Conservation (phyloP, 2,797 vertebrate genomes). For the Silurus aristotelis region DNA sequence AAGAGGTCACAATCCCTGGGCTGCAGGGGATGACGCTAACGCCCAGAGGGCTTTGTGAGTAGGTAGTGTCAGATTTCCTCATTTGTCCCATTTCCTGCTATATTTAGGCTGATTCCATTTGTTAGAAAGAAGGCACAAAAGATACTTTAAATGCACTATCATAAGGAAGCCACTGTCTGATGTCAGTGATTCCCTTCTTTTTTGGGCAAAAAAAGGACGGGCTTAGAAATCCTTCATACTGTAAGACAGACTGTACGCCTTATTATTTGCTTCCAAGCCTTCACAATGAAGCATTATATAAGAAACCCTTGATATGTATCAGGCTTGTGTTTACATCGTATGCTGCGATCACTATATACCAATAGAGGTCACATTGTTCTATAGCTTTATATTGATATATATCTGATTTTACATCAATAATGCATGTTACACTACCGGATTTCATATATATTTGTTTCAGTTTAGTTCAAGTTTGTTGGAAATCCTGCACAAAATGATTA, state of each 20-base stretch:
- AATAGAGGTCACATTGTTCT: neutral
- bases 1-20: constrained; percentile 53
- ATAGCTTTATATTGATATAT: too few relatives aligned
- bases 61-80: constrained; percentile 56
- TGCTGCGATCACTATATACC: neutral
- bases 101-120: constrained; percentile 55
- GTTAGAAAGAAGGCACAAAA: constrained; percentile 39
- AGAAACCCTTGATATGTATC: constrained; percentile 40
- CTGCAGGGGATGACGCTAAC: constrained; percentile 42
- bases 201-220: neutral
- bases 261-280: constrained; percentile 36
- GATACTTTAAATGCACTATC: constrained; percentile 35
- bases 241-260: constrained; percentile 11
- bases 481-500: neutral
- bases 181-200: constrained; percentile 30
- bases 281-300: constrained; percentile 46
- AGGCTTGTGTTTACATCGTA: constrained; percentile 15
- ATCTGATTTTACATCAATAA: neutral
- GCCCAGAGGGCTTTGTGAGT: constrained; percentile 40
- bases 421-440: neutral
- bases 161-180: constrained; percentile 44
- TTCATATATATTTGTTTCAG: neutral
- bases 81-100: constrained; percentile 54
- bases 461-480: too few relatives aligned
- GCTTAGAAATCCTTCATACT: neutral